Base-by-base conservation (phyloP, 2,113 vertebrate genomes). In the Condylura cristata region DNA sequence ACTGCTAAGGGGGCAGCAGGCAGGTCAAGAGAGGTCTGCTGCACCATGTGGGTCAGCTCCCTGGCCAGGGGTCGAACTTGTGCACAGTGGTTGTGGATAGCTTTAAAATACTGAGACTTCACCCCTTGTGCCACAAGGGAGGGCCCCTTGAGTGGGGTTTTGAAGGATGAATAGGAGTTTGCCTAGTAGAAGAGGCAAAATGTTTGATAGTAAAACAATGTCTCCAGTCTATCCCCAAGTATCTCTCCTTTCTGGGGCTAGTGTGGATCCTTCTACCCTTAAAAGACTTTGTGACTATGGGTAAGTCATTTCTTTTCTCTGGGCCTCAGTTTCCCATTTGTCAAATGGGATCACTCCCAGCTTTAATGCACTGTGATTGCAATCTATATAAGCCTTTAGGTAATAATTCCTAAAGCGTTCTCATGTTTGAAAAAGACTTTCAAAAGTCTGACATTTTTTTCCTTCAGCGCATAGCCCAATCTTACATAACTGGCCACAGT, bases 161-260 rank as follows among this genome's bases (percentile, higher is more conserved):
- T 91, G 75, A 88, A 86, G 85, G 51, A 86, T 72, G 51, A 68
- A 82, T 44, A 83, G 58, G 82, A 90, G 58, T 68, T 83, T 82
- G 24, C 48, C 12, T 18, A 63, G 41, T 37, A 14, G 74, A 88
- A 71, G 34, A 30, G 53, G 34, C 75, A 84, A 82, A 81, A 20
- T 16, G 3, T 68, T 75, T 74, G 65, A 24, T 91, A 30, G 39
- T 82, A 20, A 86, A 74, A 68, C 24, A 82, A 4, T n/a, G 32
- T 53, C 16, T 72, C 56, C 88, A 61, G 66, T 60, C 22, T 82
- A 76, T 30, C 85, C n/a, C 39, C 26, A 92, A 11, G 10, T 5
- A 0, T 13, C 14, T 48, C 18, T 17, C 24, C 58, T 58, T 65
- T 63, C 70, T 82, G 28, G 34, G 34, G 41, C 34, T 48, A 48